These are phyloP conservation scores for Phenganax subtilis DNA, from an alignment of 92 coral and sea anemone species.

Conservation along the genomic window DNA sequence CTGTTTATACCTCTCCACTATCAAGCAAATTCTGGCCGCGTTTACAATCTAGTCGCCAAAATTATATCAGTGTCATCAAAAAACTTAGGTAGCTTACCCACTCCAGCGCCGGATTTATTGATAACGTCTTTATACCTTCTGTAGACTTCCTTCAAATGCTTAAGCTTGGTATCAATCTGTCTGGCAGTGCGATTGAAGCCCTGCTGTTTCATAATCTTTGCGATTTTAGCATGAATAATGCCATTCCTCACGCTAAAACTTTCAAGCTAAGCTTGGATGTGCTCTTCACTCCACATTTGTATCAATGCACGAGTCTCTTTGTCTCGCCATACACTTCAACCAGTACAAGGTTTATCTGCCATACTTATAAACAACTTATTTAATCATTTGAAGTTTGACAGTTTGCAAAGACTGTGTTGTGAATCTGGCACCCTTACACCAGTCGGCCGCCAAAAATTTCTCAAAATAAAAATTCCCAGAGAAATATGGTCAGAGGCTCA, in stretches of 20 bases:
- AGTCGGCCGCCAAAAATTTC: no score
- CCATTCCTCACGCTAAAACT: neutral
- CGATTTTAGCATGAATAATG: neutral
- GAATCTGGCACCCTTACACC: no score
- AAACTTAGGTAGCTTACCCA: neutral
- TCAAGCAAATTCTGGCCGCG: conserved; percentile 1
- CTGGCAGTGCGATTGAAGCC: conserved; percentile 4
- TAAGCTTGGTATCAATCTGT: neutral
- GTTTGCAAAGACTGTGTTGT: no score
- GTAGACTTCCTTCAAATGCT: conserved; percentile 9
- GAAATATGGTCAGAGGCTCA: no score
- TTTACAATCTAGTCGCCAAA: conserved; percentile 10
- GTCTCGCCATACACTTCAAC: neutral
- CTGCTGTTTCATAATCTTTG: neutral
- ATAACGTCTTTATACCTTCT: neutral
- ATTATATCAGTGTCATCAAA: neutral
- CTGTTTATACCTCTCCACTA: neutral
- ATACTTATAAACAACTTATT: no score
- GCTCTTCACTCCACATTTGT: neutral
- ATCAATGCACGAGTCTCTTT: neutral
- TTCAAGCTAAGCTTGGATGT: neutral
- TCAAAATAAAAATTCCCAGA: no score
- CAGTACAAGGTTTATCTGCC: no score
- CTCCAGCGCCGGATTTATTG: no score
- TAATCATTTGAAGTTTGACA: no score